Percentiles rank a stretch among this genome's conserved stretches.
These are phyloP conservation scores for Acrobasis suavella DNA, from an alignment of 2,888 invertebrate species.

Conservation along the genomic window DNA sequence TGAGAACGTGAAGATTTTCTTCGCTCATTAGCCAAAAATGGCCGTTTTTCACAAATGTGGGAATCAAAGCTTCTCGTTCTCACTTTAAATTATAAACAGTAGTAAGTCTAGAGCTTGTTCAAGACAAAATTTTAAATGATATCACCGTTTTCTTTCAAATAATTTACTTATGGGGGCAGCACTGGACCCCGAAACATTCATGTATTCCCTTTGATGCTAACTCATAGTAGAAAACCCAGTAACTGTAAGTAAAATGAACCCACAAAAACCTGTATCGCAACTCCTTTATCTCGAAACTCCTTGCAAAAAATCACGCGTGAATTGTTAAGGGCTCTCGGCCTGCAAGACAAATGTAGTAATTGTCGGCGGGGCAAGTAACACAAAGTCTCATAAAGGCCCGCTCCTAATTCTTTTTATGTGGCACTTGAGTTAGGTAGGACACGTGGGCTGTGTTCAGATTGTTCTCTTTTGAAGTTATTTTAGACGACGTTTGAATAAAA, in stretches of 20 bases:
- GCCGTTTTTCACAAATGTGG: too few relatives aligned
- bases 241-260: background rate
- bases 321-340: conserved; percentile 19
- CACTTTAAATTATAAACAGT: too few relatives aligned
- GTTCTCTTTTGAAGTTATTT: background rate
- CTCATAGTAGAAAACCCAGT: too few relatives aligned
- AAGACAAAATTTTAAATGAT: too few relatives aligned
- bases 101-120: too few relatives aligned
- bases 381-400: conserved; percentile 31
- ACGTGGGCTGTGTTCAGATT: background rate
- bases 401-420: conserved; percentile 23
- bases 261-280: conserved; percentile 1
- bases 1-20: too few relatives aligned
- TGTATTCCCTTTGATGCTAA: too few relatives aligned
- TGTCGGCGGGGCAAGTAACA: conserved; percentile 29
- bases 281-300: background rate
- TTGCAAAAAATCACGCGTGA: conserved; percentile 25
- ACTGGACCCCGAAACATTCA: too few relatives aligned
- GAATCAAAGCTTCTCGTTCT: too few relatives aligned
- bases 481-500: background rate
- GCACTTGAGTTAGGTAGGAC: conserved; percentile 12
- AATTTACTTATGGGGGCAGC: too few relatives aligned
- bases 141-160: too few relatives aligned
- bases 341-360: conserved; percentile 31
- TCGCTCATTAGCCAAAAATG: too few relatives aligned